Conservation (phyloP, 2,113 vertebrate genomes). For the Ornithorhynchus anatinus region DNA sequence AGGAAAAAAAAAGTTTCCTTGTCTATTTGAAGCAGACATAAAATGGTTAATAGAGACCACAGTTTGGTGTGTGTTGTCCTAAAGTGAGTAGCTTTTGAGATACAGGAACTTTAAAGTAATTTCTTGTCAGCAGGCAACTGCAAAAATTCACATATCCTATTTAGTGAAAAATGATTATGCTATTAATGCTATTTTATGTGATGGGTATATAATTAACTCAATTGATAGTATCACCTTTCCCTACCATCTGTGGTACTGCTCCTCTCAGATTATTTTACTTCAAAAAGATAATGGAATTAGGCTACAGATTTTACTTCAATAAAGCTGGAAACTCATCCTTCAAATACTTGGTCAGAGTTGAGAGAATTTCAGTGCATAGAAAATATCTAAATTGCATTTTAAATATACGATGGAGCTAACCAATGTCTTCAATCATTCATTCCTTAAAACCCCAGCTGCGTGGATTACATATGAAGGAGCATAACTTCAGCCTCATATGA, state of each 20-base stretch:
- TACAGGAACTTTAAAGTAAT: constrained; percentile 14
- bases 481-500: no score
- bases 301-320: constrained; percentile 46
- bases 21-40: neutral
- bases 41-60: constrained; percentile 12
- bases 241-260: constrained; percentile 21
- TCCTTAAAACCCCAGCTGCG: no score
- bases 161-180: constrained; percentile 59
- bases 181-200: constrained; percentile 56
- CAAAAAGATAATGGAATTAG: constrained; percentile 42
- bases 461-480: no score
- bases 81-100: constrained; percentile 42
- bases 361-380: constrained; percentile 38
- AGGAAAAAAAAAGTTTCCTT: neutral
- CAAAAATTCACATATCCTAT: constrained; percentile 42
- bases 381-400: constrained; percentile 48
- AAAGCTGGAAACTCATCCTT: constrained; percentile 51
- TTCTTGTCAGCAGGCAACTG: constrained; percentile 41
- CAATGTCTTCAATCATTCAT: constrained; percentile 46
- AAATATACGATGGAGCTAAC: constrained; percentile 27
- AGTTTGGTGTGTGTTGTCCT: constrained; percentile 48
- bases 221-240: constrained; percentile 24
- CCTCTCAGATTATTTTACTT: constrained; percentile 46
- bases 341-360: constrained; percentile 30
- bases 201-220: constrained; percentile 44